Conservation (phyloP, 1,140 invertebrate species). For the Drosophila erecta region DNA sequence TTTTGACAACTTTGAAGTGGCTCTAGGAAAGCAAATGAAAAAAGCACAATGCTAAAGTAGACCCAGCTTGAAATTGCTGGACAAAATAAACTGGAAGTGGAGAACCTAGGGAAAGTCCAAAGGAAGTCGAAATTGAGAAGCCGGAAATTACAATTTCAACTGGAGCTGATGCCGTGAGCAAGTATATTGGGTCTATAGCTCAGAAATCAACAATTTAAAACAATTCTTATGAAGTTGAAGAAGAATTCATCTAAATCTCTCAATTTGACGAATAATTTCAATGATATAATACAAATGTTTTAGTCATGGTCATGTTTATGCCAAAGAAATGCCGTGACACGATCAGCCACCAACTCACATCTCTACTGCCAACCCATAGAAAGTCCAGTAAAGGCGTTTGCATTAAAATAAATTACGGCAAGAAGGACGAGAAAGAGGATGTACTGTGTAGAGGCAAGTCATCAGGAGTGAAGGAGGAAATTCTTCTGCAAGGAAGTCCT, state of each 20-base stretch:
- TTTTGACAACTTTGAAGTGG: conserved; percentile 34
- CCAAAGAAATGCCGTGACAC: background rate
- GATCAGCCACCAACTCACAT: background rate
- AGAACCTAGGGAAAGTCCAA: conserved; percentile 10
- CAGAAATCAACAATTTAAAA: too few species aligned
- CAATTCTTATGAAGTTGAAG: too few species aligned
- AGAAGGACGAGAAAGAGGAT: background rate
- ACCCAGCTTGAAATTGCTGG: conserved; percentile 18
- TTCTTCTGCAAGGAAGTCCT: conserved; percentile 62
- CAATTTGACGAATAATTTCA: too few species aligned
- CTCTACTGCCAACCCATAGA: conserved; percentile 27
- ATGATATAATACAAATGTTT: too few species aligned
- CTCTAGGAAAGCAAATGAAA: background rate
- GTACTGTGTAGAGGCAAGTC: conserved; percentile 31
- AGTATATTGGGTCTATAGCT: background rate
- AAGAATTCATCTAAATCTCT: too few species aligned
- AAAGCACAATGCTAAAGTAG: conserved; percentile 26
- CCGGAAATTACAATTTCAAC: conserved; percentile 78
- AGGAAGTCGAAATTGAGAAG: conserved; percentile 69
- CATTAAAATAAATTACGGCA: conserved; percentile 70
- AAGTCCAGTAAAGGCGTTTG: conserved; percentile 33
- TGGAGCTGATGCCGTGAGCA: background rate
- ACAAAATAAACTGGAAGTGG: conserved; percentile 14
- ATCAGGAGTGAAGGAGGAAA: conserved; percentile 23
- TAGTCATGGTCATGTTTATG: too few species aligned